These are phyloP conservation scores for Yponomeuta evonymella DNA, from an alignment of 2,888 invertebrate species.

Conservation along the genomic window DNA sequence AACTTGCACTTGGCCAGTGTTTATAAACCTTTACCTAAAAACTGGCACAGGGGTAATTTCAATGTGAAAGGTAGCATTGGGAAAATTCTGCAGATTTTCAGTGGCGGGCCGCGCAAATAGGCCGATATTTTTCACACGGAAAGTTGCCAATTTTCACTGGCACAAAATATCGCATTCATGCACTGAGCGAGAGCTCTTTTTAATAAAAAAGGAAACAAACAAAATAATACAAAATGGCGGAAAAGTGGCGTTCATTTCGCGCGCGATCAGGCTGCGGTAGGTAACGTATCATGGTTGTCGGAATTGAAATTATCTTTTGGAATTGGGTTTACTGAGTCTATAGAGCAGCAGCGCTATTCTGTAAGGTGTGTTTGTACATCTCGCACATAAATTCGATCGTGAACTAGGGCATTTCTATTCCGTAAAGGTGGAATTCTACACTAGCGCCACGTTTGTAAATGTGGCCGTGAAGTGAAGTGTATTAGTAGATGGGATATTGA, in stretches of 20 bases:
- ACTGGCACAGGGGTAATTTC: neutral
- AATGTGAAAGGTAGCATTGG: neutral
- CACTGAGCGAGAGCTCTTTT: conserved; percentile 11
- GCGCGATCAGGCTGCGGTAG: conserved; percentile 9
- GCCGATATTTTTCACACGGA: conserved; percentile 25
- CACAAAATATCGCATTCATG: conserved; percentile 23
- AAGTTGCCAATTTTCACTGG: conserved; percentile 26
- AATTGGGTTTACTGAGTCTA: neutral
- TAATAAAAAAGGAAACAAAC: neutral
- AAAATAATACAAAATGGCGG: conserved; percentile 16
- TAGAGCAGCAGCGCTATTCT: neutral
- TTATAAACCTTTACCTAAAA: no score
- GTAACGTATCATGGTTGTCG: neutral
- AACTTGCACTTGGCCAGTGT: no score
- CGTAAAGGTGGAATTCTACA: no score
- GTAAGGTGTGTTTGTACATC: no score
- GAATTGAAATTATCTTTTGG: neutral
- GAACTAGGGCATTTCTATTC: no score
- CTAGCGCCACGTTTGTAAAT: no score
- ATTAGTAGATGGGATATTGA: no score
- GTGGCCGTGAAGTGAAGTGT: no score
- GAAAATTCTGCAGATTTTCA: neutral
- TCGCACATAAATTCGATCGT: no score
- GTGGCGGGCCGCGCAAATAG: conserved; percentile 19
- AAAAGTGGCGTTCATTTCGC: conserved; percentile 17